Percentiles rank a stretch among this genome's conserved stretches.
These are phyloP conservation scores for Puma concolor DNA, from an alignment of 2,113 vertebrate species.

Conservation along the genomic window DNA sequence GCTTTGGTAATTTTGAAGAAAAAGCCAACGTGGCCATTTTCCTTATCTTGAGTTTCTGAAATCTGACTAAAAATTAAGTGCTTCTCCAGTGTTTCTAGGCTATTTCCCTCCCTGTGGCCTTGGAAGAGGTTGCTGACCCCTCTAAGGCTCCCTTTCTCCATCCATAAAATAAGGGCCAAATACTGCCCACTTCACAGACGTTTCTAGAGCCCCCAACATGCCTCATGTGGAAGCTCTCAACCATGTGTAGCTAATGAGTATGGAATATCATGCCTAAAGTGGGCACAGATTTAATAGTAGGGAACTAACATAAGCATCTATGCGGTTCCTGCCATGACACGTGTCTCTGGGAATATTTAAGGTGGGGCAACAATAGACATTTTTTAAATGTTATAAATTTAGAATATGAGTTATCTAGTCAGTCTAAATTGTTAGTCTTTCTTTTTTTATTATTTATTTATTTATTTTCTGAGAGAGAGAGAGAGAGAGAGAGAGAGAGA, in stretches of 20 bases:
- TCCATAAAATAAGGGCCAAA: neutral
- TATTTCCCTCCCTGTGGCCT: neutral
- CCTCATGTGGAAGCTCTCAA: fast-evolving
- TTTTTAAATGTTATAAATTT: neutral
- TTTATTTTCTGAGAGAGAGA: no score
- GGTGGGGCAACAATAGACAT: neutral
- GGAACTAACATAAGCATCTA: fast-evolving
- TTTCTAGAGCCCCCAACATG: neutral
- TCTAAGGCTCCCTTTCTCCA: neutral
- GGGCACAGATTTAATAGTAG: fast-evolving
- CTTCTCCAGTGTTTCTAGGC: neutral
- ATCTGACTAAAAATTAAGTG: neutral
- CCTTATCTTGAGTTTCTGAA: neutral
- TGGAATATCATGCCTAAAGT: fast-evolving
- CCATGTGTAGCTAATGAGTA: fast-evolving
- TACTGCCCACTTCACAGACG: neutral
- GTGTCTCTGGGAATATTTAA: neutral
- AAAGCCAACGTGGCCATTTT: neutral
- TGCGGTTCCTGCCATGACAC: neutral
- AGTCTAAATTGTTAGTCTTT: slow-evolving; percentile 19
- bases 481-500: no score
- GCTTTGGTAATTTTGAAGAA: neutral
- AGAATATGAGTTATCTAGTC: slow-evolving; percentile 48
- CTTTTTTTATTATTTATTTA: neutral
- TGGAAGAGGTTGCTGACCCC: fast-evolving